Conservation (phyloP, 2,888 invertebrate genomes). For the Meta bourneti region DNA sequence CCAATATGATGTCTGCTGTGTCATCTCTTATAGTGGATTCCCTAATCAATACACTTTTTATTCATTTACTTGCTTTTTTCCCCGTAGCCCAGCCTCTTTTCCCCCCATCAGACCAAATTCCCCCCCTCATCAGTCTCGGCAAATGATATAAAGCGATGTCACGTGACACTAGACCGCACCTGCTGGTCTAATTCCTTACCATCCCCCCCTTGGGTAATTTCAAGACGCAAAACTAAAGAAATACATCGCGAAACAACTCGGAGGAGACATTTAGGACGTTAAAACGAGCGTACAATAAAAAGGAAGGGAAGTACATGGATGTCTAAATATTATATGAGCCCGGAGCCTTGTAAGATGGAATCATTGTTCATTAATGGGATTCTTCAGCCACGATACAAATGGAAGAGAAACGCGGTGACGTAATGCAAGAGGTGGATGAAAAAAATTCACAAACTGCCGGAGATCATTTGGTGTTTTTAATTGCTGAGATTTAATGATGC, state of each 20-base stretch:
- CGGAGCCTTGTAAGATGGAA: background rate
- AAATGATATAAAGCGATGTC: slow-evolving; percentile 25
- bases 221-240: background rate
- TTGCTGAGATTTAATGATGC: too few relatives aligned
- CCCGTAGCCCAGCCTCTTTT: background rate
- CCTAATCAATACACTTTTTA: slow-evolving; percentile 28
- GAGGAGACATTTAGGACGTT: background rate
- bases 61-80: background rate
- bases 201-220: background rate
- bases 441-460: too few relatives aligned
- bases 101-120: slow-evolving; percentile 13
- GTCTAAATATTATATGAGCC: slow-evolving; percentile 19
- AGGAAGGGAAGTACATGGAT: slow-evolving; percentile 5
- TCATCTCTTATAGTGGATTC: background rate
- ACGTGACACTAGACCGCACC: slow-evolving; percentile 32
- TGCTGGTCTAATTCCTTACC: slow-evolving; percentile 20
- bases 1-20: slow-evolving; percentile 13
- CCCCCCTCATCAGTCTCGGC: slow-evolving; percentile 16
- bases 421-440: too few relatives aligned
- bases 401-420: too few relatives aligned
- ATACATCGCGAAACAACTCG: background rate
- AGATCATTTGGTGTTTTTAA: too few relatives aligned
- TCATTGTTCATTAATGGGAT: slow-evolving; percentile 10
- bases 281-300: background rate
- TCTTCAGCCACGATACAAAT: background rate